Evolutionary conservation across 2,797 vertebrate species (phyloP).

Genomic region (Tarsius wallacei): DNA sequence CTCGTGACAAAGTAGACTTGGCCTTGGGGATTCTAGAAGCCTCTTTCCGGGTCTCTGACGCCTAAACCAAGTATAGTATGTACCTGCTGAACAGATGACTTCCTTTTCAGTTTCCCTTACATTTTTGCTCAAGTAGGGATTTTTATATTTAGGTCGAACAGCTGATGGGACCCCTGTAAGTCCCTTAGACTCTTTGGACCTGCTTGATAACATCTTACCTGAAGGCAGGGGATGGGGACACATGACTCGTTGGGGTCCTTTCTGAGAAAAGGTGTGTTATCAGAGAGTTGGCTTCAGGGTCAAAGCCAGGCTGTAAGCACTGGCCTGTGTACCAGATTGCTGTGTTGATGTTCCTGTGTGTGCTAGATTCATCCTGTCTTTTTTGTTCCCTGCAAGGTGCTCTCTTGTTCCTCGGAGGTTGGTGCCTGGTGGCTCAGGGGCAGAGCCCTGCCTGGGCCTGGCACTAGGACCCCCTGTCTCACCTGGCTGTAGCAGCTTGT

Average conservation of each 20-base stretch:
- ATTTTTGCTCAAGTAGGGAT: background rate
- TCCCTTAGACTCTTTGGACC: background rate
- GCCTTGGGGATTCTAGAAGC: background rate
- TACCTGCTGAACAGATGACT: background rate
- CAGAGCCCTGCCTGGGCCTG: background rate
- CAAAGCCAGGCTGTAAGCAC: background rate
- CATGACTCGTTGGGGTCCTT: background rate
- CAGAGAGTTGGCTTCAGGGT: background rate
- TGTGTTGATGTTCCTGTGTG: background rate
- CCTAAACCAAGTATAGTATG: background rate
- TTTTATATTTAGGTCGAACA: background rate
- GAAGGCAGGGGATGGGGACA: background rate
- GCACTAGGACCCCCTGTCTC: background rate
- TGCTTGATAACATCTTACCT: background rate
- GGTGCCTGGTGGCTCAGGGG: background rate
- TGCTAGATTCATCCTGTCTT: background rate
- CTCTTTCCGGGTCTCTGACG: background rate
- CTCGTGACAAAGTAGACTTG: background rate
- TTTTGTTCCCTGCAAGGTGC: background rate
- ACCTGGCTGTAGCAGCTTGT: background rate
- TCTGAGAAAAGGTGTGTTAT: background rate
- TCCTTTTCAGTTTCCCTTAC: background rate
- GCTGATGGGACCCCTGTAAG: background rate
- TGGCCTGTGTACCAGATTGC: background rate
- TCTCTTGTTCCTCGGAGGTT: background rate